Evolutionary conservation across 2,888 invertebrate genomes (phyloP), one percentile per base, ranked within the genome.

Genomic region (Melipona beecheii): DNA sequence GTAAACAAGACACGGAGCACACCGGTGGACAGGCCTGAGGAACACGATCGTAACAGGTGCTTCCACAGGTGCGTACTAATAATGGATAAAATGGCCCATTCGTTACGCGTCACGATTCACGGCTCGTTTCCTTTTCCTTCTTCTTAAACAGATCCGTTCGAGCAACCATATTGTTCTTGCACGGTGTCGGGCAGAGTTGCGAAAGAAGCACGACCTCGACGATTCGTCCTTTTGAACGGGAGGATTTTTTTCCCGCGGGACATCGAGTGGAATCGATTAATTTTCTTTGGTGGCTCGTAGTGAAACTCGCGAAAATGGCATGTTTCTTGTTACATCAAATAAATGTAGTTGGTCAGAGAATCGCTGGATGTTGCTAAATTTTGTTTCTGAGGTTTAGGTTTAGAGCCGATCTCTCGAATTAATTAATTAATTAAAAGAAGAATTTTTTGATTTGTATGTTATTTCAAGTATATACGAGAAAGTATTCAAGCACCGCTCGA

Each of bases 1-100:
- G 73, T 71, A 75, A 72, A 62, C 68, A 24, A 66, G 71, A 43
- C 78, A 66, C 79, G 56, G 43, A 9, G 11, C 43, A 43, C 78
- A 2, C 36, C 36, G 74, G 65, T 31, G 77, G 68, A 83, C 73
- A 84, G 66, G 62, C 64, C 75, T 13, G 66, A 71, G 68, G 71
- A 36, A 36, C 43, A 24, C 19, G 73, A 74, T 43, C 70, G 86
- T 75, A 88, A 88, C 88, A 81, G 83, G 78, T 89, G 87, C 78
- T 60, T 66, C 49, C 66, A 64, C 79, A 75, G 69, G 75, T 79
- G 77, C 68, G 75, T 77, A 76, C 72, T 49, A 36, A 52, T 83
- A 75, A 65, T 56, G 76, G 64, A 71, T 78, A 70, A 86, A 81
- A 74, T 70, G 69, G 36, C 78, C 15, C 75, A 64, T 81, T 83